Percentiles rank a stretch among this genome's conserved stretches.
Evolutionary conservation across 2,888 invertebrate species (phyloP).

Genomic region (Eumacrocentrus americanus): DNA sequence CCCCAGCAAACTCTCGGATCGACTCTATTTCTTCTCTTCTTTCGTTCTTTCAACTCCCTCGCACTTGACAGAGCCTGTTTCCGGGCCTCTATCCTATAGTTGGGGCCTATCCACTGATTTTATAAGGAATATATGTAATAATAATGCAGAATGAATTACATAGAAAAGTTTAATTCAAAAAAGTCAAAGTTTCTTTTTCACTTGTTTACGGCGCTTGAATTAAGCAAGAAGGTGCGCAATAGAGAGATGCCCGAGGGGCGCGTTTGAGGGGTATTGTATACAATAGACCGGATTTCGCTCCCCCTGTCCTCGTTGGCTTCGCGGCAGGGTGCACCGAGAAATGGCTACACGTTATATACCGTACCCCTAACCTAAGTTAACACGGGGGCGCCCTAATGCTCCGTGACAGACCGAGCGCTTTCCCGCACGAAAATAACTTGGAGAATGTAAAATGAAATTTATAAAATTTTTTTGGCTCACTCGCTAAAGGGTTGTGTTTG

Average conservation of each 20-base stretch:
- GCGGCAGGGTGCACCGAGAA: neutral
- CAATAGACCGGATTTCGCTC: constrained; percentile 13
- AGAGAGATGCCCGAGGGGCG: constrained; percentile 6
- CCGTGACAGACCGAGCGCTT: constrained; percentile 9
- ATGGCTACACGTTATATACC: neutral
- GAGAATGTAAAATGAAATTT: neutral
- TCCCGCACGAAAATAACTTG: neutral
- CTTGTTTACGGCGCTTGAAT: constrained; percentile 17
- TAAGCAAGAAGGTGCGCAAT: neutral
- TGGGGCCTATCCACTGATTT: too few relatives aligned
- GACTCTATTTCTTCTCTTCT: constrained; percentile 6
- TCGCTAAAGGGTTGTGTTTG: neutral
- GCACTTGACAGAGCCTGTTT: constrained; percentile 30
- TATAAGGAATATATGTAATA: too few relatives aligned
- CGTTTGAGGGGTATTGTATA: neutral
- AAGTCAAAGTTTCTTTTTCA: constrained; percentile 23
- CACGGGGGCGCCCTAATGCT: constrained; percentile 8
- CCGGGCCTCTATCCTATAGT: neutral
- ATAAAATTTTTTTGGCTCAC: neutral
- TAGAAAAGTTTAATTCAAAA: neutral
- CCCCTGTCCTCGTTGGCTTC: constrained; percentile 2
- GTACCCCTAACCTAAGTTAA: constrained; percentile 14
- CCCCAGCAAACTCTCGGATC: constrained; percentile 18
- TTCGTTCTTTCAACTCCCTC: constrained; percentile 28
- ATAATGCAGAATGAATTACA: neutral